Evolutionary conservation across 2,113 vertebrate genomes (phyloP), one percentile per base, ranked within the genome.

Genomic region (Petromus typicus): DNA sequence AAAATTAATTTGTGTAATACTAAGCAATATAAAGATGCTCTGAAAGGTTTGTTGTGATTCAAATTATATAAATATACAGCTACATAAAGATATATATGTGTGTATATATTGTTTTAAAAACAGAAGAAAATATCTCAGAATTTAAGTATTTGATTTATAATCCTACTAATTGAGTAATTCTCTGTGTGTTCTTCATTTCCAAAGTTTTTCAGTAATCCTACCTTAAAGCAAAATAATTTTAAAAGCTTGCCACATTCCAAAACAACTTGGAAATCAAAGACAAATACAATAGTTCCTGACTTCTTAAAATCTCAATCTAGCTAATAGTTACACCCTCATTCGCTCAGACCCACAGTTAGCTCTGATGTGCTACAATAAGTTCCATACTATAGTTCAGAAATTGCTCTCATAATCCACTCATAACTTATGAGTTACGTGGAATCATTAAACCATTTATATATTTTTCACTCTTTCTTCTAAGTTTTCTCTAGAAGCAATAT

Each of bases 381-480:
- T 79, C 2, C 20, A 54, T 64, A 3, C 10, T 67, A 30, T 14
- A 66, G 40, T 61, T 30, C 30, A 66, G 10, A 64, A 84, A 86
- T 56, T 48, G 22, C 30, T 66, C 43, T 71, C 69, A 67, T 48
- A 48, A 45, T 17, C 2, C 67, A 12, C 43, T 71, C 22, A 81
- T 22, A 84, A 59, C 7, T 3, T 63, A 85, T 71, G 45, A 61
- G n/a, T 40, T 85, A 40, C 67, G 1, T 63, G 9, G n/a, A 63
- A 34, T 61, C 84, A 23, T 45, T 96, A 88, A 84, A 51, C 9
- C 51, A 69, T 71, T 71, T 43, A 12, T 1, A 82, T 23, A 48
- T 75, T 40, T 61, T 91, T 95, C 37, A 59, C 11, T 84, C 14
- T 88, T 51, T 86, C 79, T 90, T 76, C 30, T 73, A 37, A 83